Base-by-base conservation (phyloP, 1,140 invertebrate genomes). In the Drosophila ercepeae region DNA sequence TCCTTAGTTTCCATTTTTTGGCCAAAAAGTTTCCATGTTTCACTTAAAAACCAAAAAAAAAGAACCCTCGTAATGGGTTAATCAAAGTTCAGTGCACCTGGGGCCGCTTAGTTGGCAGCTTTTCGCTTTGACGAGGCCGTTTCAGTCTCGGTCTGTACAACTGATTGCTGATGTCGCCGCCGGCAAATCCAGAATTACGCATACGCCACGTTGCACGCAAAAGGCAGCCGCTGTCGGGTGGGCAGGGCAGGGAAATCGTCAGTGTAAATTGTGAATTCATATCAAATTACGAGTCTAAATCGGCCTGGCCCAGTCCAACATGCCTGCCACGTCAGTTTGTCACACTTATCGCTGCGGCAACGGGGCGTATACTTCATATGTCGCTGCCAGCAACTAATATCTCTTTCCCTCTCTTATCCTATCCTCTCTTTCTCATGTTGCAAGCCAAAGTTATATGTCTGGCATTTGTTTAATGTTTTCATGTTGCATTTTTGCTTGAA, bases 381-480 rank as follows among this genome's bases (percentile, higher is more conserved):
- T 57, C 60, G 57, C 55, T 48, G 44, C 46, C 74, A 58, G 50
- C 51, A 29, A 57, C 29, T 32, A n/a, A n/a, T n/a, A n/a, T n/a
- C n/a, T n/a, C n/a, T n/a, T n/a, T n/a, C n/a, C n/a, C n/a, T n/a
- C n/a, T n/a, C n/a, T n/a, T n/a, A n/a, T n/a, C n/a, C n/a, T n/a
- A n/a, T n/a, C n/a, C 7, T 14, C 36, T 39, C 36, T 16, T 14
- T 16, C 39, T 42, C 2, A 7, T 39, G 36, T 39, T 39, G 36
- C 36, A 39, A 39, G 36, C 21, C 2, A 21, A 48, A 48, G 36
- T 50, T 57, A 54, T 44, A 65, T 58, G 73, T 76, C 72, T 81
- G 76, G 74, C 82, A 82, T 88, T 86, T 88, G 77, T 82, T 81
- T 81, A 88, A 81, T 86, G 77, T 75, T 86, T 82, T 86, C 78